Evolutionary conservation across 2,888 invertebrate genomes (phyloP), one percentile per base, ranked within the genome.

Genomic region (Euphydryas editha): DNA sequence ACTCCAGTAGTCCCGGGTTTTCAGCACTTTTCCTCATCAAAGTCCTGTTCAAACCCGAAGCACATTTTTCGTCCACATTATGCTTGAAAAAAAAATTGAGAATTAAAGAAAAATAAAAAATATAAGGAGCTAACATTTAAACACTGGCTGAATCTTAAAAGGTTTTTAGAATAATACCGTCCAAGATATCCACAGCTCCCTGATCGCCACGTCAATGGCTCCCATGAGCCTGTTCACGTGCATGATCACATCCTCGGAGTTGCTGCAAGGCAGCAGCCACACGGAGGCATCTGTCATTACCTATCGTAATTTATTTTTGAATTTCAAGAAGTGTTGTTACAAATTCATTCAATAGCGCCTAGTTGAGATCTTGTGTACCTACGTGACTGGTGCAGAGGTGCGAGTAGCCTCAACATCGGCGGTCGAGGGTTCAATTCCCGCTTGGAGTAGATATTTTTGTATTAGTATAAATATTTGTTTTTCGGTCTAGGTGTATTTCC

Each of bases 261-360:
- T 94, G 62, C 95, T 95, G 79, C 96, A 96, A 6, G 94, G 90
- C 30, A 96, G 95, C 87, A 98, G 86, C 96, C 97, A 98, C 47
- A 95, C 94, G 0, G 88, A 83, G 0, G 97, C 96, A 56, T 95
- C 93, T 39, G 95, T 94, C 82, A 98, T 93, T 61, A 94, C 88
- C 94, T 95, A 81, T 15, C 1, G 46, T 7, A 2, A 46, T 20
- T 1, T 2, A 21, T 1, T 49, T 13, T 21, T 49, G 13, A 2
- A 18, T 18, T 21, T 17, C 10, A 46, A 46, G 18, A 18, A 30
- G 11, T 39, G 36, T 36, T 36, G 5, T n/a, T n/a, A n/a, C n/a
- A n/a, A n/a, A n/a, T n/a, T n/a, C n/a, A n/a, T n/a, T n/a, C n/a
- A n/a, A 24, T 24, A 24, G 24, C 24, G 24, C 24, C 24, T 24